Conservation (phyloP, 23 tunicate genomes). For the Ciona savignyi region DNA sequence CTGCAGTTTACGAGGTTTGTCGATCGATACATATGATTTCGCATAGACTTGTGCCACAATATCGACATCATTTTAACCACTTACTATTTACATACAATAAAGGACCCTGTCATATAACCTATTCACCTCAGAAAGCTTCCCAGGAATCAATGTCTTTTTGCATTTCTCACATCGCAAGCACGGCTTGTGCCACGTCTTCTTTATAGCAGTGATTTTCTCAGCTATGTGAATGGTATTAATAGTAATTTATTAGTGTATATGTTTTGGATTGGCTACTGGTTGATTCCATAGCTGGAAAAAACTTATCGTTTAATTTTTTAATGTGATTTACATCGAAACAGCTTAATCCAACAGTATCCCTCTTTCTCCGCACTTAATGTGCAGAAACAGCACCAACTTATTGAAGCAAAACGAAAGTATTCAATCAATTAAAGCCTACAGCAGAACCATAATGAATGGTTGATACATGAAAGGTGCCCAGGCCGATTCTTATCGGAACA, state of each 20-base stretch:
- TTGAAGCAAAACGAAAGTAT: no score
- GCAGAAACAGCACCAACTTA: no score
- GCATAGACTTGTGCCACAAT: not conserved
- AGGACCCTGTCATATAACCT: not conserved
- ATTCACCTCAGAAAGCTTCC: conserved; percentile 63
- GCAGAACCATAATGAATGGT: no score
- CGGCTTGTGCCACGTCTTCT: conserved; percentile 57
- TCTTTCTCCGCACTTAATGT: no score
- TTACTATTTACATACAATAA: not conserved
- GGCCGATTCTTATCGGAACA: no score
- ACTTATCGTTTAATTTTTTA: not conserved
- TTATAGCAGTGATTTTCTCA: conserved; percentile 56
- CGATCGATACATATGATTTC: not conserved
- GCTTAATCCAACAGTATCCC: no score
- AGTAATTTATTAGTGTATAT: conserved; percentile 4
- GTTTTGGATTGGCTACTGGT: not conserved
- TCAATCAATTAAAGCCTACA: no score
- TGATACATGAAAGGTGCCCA: no score
- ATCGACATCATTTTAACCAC: not conserved
- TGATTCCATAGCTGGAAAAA: not conserved
- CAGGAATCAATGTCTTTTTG: conserved; percentile 50
- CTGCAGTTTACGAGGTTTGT: no score
- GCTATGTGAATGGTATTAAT: no score
- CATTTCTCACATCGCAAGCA: conserved; percentile 75
- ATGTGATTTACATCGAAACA: no score